Percentiles rank a stretch among this genome's conserved stretches.
Evolutionary conservation across 2,113 vertebrate genomes (phyloP).

Genomic region (Salvelinus namaycush): DNA sequence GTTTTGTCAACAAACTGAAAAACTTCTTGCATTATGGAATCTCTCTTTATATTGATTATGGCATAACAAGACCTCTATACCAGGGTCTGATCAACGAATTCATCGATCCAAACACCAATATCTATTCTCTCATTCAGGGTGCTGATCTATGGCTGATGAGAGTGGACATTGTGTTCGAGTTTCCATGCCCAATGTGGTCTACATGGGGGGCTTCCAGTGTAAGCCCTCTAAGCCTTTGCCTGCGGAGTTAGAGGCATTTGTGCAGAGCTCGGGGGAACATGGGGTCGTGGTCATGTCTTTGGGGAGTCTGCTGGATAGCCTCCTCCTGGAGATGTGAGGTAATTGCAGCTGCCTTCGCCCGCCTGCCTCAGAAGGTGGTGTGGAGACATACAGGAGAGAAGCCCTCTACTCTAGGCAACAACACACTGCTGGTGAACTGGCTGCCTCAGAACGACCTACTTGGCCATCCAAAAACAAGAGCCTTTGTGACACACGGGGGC

Average conservation of each 20-base stretch:
- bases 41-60: conserved; percentile 29
- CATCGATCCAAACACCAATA: conserved; percentile 39
- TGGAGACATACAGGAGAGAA: conserved; percentile 49
- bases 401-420: conserved; percentile 49
- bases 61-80: conserved; percentile 47
- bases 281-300: conserved; percentile 59
- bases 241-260: conserved; percentile 49
- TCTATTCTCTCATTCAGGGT: conserved; percentile 50
- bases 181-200: conserved; percentile 60
- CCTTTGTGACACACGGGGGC: conserved; percentile 53
- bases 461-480: conserved; percentile 51
- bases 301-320: conserved; percentile 44
- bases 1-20: conserved; percentile 49
- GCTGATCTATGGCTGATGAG: conserved; percentile 63
- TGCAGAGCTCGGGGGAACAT: conserved; percentile 51
- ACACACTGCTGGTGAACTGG: conserved; percentile 54
- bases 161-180: conserved; percentile 63
- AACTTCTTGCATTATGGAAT: conserved; percentile 49
- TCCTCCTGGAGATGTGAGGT: conserved; percentile 37
- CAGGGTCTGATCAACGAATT: conserved; percentile 45
- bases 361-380: conserved; percentile 54
- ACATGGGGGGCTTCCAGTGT: conserved; percentile 62
- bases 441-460: conserved; percentile 58
- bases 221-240: conserved; percentile 46
- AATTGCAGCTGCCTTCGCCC: conserved; percentile 54